Percentiles rank a stretch among this genome's conserved stretches.
Evolutionary conservation across 2,888 invertebrate genomes (phyloP).

Genomic region (Ophion costatus): DNA sequence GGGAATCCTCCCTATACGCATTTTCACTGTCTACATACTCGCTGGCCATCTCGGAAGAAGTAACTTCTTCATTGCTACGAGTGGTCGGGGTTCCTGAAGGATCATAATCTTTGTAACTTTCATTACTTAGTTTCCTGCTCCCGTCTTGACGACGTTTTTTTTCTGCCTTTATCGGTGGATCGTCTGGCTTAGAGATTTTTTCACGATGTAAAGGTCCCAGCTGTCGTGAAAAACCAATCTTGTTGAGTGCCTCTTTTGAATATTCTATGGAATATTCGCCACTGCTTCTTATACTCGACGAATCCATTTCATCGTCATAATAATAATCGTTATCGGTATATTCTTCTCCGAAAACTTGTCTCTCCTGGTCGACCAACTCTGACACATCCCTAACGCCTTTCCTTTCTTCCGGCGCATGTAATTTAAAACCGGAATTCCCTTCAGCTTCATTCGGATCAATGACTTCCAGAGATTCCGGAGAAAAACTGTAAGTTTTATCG

Average conservation of each 20-base stretch:
- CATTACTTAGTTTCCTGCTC: conserved; percentile 48
- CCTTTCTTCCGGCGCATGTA: conserved; percentile 11
- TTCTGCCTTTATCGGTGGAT: conserved; percentile 15
- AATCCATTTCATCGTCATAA: conserved; percentile 50
- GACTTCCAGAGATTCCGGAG: conserved; percentile 44
- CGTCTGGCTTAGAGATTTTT: conserved; percentile 35
- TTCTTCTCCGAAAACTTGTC: conserved; percentile 15
- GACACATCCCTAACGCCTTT: neutral
- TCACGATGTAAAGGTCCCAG: conserved; percentile 8
- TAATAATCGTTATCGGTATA: conserved; percentile 48
- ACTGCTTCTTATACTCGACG: conserved; percentile 32
- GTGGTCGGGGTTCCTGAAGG: conserved; percentile 34
- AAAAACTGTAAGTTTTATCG: conserved; percentile 49
- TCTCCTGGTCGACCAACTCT: neutral
- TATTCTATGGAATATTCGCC: conserved; percentile 57
- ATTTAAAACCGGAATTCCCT: conserved; percentile 37
- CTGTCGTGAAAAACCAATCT: conserved; percentile 40
- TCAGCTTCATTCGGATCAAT: conserved; percentile 20
- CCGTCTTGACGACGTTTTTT: conserved; percentile 56
- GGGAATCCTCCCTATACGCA: conserved; percentile 34
- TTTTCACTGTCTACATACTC: conserved; percentile 36
- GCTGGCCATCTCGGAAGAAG: conserved; percentile 46
- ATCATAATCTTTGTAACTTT: conserved; percentile 55
- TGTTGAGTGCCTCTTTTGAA: conserved; percentile 65
- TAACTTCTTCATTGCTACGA: conserved; percentile 51